Conservation (phyloP, 2,888 invertebrate genomes). For the Asteroscopus sphinx region DNA sequence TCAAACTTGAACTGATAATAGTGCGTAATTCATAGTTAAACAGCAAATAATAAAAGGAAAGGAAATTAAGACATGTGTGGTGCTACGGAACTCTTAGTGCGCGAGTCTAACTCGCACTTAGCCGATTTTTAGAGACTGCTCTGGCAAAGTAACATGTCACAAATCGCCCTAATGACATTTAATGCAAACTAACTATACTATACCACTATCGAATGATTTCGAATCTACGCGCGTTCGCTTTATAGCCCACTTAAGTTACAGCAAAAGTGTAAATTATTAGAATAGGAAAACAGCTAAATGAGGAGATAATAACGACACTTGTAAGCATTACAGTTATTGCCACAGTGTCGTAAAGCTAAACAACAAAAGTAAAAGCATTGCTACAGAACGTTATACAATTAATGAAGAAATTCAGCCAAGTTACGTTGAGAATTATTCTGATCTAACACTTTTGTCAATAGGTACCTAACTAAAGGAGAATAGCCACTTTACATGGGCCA, state of each 20-base stretch:
- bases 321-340: conserved; percentile 45
- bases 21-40: too few relatives aligned
- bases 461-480: too few relatives aligned
- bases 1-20: too few relatives aligned
- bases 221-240: conserved; percentile 7
- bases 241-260: conserved; percentile 1
- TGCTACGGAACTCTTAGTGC: too few relatives aligned
- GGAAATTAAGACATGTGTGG: too few relatives aligned
- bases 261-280: conserved; percentile 28
- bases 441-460: conserved; percentile 47
- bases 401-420: conserved; percentile 64
- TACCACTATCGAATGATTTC: not conserved
- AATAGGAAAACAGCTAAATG: conserved; percentile 34
- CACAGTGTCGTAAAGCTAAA: conserved; percentile 62
- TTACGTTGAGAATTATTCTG: conserved; percentile 56
- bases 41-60: too few relatives aligned
- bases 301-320: conserved; percentile 30
- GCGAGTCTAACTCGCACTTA: too few relatives aligned
- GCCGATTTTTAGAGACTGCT: too few relatives aligned
- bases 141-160: too few relatives aligned
- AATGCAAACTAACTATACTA: not conserved
- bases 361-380: conserved; percentile 70
- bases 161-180: not conserved
- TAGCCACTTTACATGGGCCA: too few relatives aligned
- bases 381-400: conserved; percentile 72